Conservation (phyloP, 2,113 vertebrate species). For the Paedocypris sp. region DNA sequence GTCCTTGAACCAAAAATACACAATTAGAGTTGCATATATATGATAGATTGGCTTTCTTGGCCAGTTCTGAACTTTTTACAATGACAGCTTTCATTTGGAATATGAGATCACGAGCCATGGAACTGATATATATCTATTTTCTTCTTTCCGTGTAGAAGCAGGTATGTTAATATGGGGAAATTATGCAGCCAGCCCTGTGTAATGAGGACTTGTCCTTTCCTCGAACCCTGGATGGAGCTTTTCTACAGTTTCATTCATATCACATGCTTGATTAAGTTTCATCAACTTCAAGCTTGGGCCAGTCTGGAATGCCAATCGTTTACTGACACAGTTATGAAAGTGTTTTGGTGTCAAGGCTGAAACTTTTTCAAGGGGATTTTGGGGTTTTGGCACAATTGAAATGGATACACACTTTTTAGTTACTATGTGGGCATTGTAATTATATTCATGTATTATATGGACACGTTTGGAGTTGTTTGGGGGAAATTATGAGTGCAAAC, state of each 20-base stretch:
- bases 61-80: background rate
- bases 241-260: background rate
- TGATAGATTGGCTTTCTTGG: no score
- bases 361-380: background rate
- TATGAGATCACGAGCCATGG: no score
- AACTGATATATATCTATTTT: no score
- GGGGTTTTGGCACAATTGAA: background rate
- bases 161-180: background rate
- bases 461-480: no score
- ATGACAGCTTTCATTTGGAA: background rate
- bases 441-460: background rate
- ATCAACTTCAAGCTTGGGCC: background rate
- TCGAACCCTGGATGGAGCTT: constrained; percentile 12
- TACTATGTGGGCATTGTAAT: background rate
- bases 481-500: no score
- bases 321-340: background rate
- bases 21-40: background rate
- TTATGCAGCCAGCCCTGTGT: constrained; percentile 10
- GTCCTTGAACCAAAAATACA: constrained; percentile 1
- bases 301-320: background rate
- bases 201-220: constrained; percentile 18
- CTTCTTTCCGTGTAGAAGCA: no score
- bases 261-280: constrained; percentile 6
- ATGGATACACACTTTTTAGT: background rate
- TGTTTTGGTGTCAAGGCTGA: background rate